Base-by-base conservation (phyloP, 2,113 vertebrate genomes). In the Gambusia holbrooki region DNA sequence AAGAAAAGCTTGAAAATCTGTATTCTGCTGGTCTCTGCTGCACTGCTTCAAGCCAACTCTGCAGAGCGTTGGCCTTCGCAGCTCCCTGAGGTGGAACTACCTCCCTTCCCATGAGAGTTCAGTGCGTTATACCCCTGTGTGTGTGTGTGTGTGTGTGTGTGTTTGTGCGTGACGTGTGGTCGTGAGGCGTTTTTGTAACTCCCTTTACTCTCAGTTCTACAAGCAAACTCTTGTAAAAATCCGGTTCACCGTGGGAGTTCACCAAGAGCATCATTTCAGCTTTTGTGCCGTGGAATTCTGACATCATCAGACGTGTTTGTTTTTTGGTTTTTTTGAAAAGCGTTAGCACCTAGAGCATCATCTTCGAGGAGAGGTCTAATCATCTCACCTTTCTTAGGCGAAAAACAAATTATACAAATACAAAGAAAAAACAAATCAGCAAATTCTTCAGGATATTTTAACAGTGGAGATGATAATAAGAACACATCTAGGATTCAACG, bases 31-130 rank as follows among this genome's bases (percentile, higher is more conserved):
- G 75, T 42, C 68, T 78, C 51, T 3, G 32, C 15, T 1, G 28
- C 71, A 69, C 71, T 13, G 63, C 63, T 72, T 75, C 81, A 73
- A 37, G 74, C 64, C 61, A 1, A 54, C 71, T 69, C 45, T 74
- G 66, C 65, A 15, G 62, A 78, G 75, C 8, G n/a, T 30, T 9
- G 77, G 87, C 84, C 88, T 89, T 86, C 88, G 85, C 84, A 79
- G 87, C 78, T 88, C 85, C 85, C 87, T 81, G 85, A 88, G 87
- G 87, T 90, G 82, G 87, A 90, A 85, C 88, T 69, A 78, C 73
- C 45, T 88, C 42, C 37, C 63, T 37, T 82, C 86, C 81, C 78
- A 65, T 0, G 67, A 80, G 87, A 79, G 25, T 71, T 79, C 74
- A 75, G n/a, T 66, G 69, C 11, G 27, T 66, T 83, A 69, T 71